phyloP scores from a whole-genome alignment of 2,113 vertebrate species.

The Halichoerus grypus region DNA sequence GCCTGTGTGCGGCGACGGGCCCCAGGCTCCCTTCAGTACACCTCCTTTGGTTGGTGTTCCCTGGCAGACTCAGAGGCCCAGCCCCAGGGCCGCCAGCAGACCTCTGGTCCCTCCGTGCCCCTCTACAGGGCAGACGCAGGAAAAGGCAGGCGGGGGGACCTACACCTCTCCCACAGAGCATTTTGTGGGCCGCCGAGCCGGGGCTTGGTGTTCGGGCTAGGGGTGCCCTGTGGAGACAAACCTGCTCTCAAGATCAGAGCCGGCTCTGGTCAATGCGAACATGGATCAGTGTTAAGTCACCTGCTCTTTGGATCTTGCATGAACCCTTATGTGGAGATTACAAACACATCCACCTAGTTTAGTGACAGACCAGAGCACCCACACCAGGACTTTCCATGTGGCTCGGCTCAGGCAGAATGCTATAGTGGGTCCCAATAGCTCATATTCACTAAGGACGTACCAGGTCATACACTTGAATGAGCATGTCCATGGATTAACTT shows the following conservation, averaged over 20 bases:
- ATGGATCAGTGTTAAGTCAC: not conserved
- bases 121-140: not conserved
- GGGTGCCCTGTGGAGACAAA: not conserved
- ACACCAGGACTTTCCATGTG: not conserved
- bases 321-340: not conserved
- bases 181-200: not conserved
- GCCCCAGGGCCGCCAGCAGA: too few relatives aligned
- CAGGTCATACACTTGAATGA: not conserved
- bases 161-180: not conserved
- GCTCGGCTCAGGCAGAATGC: not conserved
- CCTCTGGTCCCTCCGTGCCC: fast-evolving
- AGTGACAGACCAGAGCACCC: not conserved
- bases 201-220: not conserved
- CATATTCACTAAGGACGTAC: not conserved
- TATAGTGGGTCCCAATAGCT: not conserved
- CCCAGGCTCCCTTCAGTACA: not conserved
- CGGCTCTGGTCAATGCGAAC: not conserved
- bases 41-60: not conserved
- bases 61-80: not conserved
- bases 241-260: not conserved
- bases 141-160: not conserved
- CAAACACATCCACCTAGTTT: not conserved
- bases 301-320: not conserved
- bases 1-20: fast-evolving
- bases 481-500: not conserved